Conservation (phyloP, 23 tunicate species). For the Trididemnum miniatum region DNA sequence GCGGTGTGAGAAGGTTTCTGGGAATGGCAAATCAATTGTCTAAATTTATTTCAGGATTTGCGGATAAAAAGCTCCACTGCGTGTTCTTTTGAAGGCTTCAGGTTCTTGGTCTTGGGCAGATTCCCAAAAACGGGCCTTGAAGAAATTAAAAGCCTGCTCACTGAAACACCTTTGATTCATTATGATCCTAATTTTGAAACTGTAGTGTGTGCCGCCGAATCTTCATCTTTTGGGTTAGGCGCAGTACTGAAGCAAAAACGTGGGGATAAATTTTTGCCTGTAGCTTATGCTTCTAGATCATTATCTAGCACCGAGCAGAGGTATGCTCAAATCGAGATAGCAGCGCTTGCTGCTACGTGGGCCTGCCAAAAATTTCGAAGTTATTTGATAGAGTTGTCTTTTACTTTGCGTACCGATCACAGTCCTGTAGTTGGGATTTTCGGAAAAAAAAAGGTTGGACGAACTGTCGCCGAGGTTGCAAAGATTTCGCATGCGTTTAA, state of each 20-base stretch:
- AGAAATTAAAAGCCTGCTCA: too few relatives aligned
- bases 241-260: too few relatives aligned
- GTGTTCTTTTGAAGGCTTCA: too few relatives aligned
- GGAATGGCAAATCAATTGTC: conserved; percentile 5
- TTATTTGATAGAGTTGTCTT: neutral
- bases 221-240: too few relatives aligned
- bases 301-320: neutral
- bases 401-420: neutral
- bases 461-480: neutral
- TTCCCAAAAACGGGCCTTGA: too few relatives aligned
- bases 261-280: too few relatives aligned
- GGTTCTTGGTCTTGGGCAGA: too few relatives aligned
- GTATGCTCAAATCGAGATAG: neutral
- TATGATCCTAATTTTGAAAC: too few relatives aligned
- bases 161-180: too few relatives aligned
- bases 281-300: neutral
- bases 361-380: neutral
- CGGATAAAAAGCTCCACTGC: too few relatives aligned
- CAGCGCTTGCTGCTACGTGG: neutral
- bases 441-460: neutral
- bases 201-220: neutral
- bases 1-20: conserved; percentile 20
- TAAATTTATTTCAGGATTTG: too few relatives aligned
- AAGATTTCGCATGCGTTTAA: neutral
- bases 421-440: neutral